Conservation (phyloP, 2,888 invertebrate species). For the Auanema freiburgensis region DNA sequence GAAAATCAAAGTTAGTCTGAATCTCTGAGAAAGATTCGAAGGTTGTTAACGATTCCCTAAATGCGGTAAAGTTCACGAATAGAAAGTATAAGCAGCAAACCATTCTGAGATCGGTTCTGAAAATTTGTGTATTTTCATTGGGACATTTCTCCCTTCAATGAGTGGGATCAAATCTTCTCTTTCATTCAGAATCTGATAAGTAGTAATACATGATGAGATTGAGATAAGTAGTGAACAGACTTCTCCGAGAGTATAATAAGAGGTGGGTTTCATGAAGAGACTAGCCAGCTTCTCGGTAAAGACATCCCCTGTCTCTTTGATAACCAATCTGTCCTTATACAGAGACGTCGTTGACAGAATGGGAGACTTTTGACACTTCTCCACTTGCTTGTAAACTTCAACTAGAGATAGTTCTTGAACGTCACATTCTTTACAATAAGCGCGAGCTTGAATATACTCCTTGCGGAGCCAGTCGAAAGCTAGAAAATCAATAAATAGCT, state of each 20-base stretch:
- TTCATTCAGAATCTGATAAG: conserved; percentile 39
- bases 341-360: conserved; percentile 16
- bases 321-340: not conserved
- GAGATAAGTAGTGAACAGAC: conserved; percentile 20
- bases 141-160: conserved; percentile 42
- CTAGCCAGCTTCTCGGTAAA: conserved; percentile 25
- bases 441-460: conserved; percentile 6
- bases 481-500: not conserved
- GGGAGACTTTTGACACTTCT: conserved; percentile 13
- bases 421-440: conserved; percentile 6
- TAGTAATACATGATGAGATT: not conserved
- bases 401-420: conserved; percentile 22
- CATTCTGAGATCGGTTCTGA: conserved; percentile 7
- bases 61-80: not conserved
- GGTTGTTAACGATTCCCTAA: not conserved
- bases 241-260: conserved; percentile 36
- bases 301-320: conserved; percentile 10
- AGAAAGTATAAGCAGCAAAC: conserved; percentile 1
- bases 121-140: conserved; percentile 10
- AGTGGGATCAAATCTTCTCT: conserved; percentile 47
- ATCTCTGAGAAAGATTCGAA: not conserved
- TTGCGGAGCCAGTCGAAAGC: conserved; percentile 5
- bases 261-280: conserved; percentile 30
- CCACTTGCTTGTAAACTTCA: conserved; percentile 15
- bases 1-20: not conserved